Base-by-base conservation (phyloP, 35 echinoderm and acorn worm species). In the Heliocidaris tuberculata region DNA sequence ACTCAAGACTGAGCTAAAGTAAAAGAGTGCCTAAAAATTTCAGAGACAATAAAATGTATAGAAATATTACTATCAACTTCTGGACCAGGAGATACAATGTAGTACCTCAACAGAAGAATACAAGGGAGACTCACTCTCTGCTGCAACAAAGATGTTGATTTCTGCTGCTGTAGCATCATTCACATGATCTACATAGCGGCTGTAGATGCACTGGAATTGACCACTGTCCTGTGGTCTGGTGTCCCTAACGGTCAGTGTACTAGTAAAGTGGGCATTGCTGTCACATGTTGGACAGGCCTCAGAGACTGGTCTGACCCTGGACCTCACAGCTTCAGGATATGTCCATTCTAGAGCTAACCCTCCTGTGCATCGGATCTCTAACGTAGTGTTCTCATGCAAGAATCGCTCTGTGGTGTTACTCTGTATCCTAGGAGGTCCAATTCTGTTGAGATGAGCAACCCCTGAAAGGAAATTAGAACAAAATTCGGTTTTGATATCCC, bases 341-440 rank as follows among this genome's bases (percentile, higher is more conserved):
- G 85, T 27, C 97, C 97, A 97, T 48, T 97, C 97, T 16, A 97
- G 95, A n/a, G 94, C 85, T 70, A 94, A 93, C 3, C 95, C 95
- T 16, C 97, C 97, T 0, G 86, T 91, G 31, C 97, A 97, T 8
- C 47, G 6, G 29, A 97, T 48, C 48, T 97, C 97, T 54, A 96
- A 86, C 0, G 95, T 96, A 31, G 42, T 90, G 52, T 96, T 94
- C 31, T 94, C 93, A 0, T 10, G 31, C 7, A 96, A 13, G 19
- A 96, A 86, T 15, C 94, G 4, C 93, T 96, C 93, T 30, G 95
- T 86, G 48, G 48, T 88, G 95, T 96, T 96, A 50, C 48, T 47
- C 9, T 94, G 13, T 27, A 96, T 15, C 50, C 48, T 86, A 7
- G 95, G 95, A 42, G 95, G 95, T 27, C 95, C 95, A 31, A 94